phyloP scores from a whole-genome alignment of 2,797 vertebrate species.

The Lindbergichthys nudifrons region DNA sequence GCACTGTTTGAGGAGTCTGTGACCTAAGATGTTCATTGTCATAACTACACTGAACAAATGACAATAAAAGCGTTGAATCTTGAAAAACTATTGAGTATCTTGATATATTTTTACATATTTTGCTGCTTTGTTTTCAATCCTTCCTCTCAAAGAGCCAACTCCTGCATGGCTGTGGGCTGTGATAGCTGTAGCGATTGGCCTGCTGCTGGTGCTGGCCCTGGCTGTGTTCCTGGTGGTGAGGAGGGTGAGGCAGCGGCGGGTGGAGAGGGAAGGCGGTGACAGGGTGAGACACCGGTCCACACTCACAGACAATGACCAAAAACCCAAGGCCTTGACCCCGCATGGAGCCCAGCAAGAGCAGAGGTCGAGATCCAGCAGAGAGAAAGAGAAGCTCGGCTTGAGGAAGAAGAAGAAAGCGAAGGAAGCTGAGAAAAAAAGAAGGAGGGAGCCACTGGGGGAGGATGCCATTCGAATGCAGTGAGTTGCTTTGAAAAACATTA shows the following conservation, averaged over 20 bases:
- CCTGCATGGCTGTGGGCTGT: slow-evolving; percentile 83
- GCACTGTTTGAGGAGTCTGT: no score
- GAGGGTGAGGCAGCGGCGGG: slow-evolving; percentile 74
- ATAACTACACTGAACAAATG: no score
- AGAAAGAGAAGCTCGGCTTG: slow-evolving; percentile 73
- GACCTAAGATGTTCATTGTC: no score
- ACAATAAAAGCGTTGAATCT: no score
- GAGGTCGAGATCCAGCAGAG: slow-evolving; percentile 54
- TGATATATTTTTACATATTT: neutral
- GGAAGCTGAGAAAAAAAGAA: slow-evolving; percentile 84
- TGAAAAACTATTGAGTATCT: no score
- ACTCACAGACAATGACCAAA: slow-evolving; percentile 45
- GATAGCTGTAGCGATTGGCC: slow-evolving; percentile 75
- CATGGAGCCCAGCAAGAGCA: slow-evolving; percentile 64
- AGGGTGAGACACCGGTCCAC: slow-evolving; percentile 72
- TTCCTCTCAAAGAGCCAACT: slow-evolving; percentile 54
- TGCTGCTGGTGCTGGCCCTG: slow-evolving; percentile 79
- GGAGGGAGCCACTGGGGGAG: slow-evolving; percentile 91
- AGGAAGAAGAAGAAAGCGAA: slow-evolving; percentile 85
- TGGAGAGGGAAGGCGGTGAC: slow-evolving; percentile 52
- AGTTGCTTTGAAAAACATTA: slow-evolving; percentile 50
- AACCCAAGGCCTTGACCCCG: slow-evolving; percentile 66
- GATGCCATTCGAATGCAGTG: slow-evolving; percentile 90
- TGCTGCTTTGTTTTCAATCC: neutral
- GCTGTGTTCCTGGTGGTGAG: slow-evolving; percentile 81